Evolutionary conservation across 1,140 invertebrate species (phyloP).

Genomic region (Phymastichus coffea): DNA sequence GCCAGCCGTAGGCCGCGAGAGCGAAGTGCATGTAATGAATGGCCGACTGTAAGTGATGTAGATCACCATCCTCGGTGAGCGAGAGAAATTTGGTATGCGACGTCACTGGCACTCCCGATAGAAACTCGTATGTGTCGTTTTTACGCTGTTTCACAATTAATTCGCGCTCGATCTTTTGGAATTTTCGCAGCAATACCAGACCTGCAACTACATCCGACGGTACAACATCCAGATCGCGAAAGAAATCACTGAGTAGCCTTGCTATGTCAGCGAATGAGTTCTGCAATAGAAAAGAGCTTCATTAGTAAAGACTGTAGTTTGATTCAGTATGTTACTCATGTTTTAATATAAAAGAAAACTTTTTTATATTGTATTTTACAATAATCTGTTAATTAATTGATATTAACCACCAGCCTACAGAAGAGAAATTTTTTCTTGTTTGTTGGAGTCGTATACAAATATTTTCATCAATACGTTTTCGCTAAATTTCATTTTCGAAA

Average conservation of each 20-base stretch:
- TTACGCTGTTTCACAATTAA: conserved; percentile 76
- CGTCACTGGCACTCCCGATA: conserved; percentile 85
- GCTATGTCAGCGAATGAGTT: conserved; percentile 88
- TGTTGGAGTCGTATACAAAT: too few relatives aligned
- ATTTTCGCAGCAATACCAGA: conserved; percentile 76
- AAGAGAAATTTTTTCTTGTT: too few relatives aligned
- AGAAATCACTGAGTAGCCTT: conserved; percentile 83
- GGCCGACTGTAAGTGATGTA: conserved; percentile 73
- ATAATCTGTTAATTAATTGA: too few relatives aligned
- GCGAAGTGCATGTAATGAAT: conserved; percentile 88
- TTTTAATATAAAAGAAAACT: too few relatives aligned
- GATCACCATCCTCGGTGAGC: conserved; percentile 74
- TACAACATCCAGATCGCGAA: conserved; percentile 88
- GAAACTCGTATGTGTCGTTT: conserved; percentile 87
- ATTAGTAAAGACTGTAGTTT: too few relatives aligned
- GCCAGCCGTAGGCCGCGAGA: conserved; percentile 88
- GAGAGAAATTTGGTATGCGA: conserved; percentile 81
- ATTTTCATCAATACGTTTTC: too few relatives aligned
- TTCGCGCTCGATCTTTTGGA: conserved; percentile 79
- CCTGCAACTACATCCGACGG: conserved; percentile 89
- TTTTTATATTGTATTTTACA: too few relatives aligned
- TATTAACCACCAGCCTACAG: too few relatives aligned
- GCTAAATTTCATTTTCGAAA: too few relatives aligned
- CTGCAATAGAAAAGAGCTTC: conserved; percentile 43
- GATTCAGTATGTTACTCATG: too few relatives aligned